These are phyloP conservation scores for Pelmatolapia mariae DNA, from an alignment of 2,113 vertebrate genomes.

Conservation along the genomic window DNA sequence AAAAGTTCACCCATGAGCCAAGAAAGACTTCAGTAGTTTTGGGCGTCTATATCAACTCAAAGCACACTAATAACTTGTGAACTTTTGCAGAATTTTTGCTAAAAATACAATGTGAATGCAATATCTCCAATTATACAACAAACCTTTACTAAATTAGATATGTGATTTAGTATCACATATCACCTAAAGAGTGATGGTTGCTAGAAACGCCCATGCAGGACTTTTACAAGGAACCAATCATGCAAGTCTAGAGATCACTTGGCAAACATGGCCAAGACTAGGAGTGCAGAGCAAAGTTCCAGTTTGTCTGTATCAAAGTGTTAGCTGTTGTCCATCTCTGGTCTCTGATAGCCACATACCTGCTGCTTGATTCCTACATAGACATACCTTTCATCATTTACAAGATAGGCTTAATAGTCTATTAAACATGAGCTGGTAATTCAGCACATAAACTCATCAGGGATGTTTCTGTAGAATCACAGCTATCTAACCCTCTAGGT, in stretches of 20 bases:
- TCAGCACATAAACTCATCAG: neutral
- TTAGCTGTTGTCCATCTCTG: neutral
- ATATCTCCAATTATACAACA: neutral
- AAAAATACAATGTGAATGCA: neutral
- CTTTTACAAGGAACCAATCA: neutral
- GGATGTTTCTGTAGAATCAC: neutral
- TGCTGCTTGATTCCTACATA: neutral
- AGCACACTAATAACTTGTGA: neutral
- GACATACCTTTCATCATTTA: neutral
- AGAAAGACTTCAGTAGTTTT: neutral
- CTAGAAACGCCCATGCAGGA: neutral
- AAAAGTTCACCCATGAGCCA: neutral
- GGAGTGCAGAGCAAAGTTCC: neutral
- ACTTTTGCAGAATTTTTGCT: neutral
- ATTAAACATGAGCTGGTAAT: neutral
- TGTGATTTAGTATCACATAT: neutral
- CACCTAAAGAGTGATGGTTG: neutral
- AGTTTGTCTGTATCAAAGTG: accelerated
- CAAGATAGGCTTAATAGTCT: accelerated
- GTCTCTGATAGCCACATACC: neutral
- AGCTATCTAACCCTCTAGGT: neutral
- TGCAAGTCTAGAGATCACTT: neutral
- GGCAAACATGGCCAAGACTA: neutral
- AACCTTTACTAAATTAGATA: neutral
- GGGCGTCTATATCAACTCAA: neutral